phyloP scores from a whole-genome alignment of 2,797 vertebrate species.

The Eulemur albifrons region DNA sequence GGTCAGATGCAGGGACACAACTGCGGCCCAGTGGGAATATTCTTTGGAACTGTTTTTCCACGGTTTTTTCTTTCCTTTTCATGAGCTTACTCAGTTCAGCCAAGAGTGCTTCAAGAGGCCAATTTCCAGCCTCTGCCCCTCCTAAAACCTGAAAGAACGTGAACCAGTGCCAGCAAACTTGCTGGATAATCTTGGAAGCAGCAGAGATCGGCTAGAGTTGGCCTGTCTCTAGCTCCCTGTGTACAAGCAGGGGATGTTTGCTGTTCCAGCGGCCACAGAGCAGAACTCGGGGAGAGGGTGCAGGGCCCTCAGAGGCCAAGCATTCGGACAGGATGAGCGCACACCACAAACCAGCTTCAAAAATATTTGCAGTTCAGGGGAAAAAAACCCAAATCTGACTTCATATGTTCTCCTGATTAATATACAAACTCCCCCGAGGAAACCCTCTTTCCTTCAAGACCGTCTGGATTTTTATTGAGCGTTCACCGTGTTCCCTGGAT shows the following conservation, averaged over 20 bases:
- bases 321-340: background rate
- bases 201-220: background rate
- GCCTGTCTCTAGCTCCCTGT: background rate
- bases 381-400: background rate
- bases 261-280: background rate
- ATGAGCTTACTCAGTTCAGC: conserved; percentile 46
- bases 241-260: background rate
- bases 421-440: background rate
- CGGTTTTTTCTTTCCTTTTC: background rate
- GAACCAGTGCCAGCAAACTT: background rate
- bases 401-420: background rate
- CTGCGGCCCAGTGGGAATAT: background rate
- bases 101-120: conserved; percentile 48
- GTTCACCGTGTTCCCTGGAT: background rate
- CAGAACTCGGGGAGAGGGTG: background rate
- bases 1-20: background rate
- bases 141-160: conserved; percentile 14
- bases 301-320: background rate
- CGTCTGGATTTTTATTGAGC: conserved; percentile 6
- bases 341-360: background rate
- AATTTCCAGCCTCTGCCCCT: background rate
- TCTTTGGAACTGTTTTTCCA: background rate
- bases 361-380: background rate
- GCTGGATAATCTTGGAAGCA: background rate
- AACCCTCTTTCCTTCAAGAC: background rate